Conservation (phyloP, 2,797 vertebrate genomes). For the Otus scops region DNA sequence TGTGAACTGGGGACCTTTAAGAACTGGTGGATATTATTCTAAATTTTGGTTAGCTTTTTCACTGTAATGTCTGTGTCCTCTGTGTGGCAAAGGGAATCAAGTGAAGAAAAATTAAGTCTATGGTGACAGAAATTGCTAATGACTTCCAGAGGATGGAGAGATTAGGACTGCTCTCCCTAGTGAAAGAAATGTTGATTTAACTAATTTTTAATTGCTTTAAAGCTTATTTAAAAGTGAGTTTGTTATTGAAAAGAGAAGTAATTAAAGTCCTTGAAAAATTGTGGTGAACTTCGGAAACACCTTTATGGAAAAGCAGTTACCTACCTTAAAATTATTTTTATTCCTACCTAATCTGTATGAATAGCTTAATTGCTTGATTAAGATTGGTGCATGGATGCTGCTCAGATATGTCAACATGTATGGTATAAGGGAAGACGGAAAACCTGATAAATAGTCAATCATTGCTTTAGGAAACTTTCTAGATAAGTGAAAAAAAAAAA, state of each 20-base stretch:
- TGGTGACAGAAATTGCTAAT: background rate
- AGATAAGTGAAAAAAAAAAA: background rate
- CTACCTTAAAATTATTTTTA: background rate
- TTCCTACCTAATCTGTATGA: background rate
- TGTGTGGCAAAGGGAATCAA: background rate
- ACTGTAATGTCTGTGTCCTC: background rate
- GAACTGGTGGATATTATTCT: background rate
- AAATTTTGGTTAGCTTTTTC: background rate
- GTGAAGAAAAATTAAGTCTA: background rate
- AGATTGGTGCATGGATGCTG: background rate
- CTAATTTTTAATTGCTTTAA: background rate
- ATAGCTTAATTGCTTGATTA: background rate
- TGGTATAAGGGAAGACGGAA: background rate
- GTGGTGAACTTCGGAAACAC: background rate
- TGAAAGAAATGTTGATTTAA: background rate
- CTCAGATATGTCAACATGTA: background rate
- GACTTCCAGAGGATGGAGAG: background rate
- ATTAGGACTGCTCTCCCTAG: background rate
- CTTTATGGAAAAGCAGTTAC: background rate
- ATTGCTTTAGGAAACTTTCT: background rate
- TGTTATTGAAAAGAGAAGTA: background rate
- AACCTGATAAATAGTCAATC: background rate
- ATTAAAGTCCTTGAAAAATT: background rate
- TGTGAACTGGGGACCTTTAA: background rate
- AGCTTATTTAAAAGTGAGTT: background rate